phyloP scores from a whole-genome alignment of 2,113 vertebrate genomes.

The Platichthys flesus region DNA sequence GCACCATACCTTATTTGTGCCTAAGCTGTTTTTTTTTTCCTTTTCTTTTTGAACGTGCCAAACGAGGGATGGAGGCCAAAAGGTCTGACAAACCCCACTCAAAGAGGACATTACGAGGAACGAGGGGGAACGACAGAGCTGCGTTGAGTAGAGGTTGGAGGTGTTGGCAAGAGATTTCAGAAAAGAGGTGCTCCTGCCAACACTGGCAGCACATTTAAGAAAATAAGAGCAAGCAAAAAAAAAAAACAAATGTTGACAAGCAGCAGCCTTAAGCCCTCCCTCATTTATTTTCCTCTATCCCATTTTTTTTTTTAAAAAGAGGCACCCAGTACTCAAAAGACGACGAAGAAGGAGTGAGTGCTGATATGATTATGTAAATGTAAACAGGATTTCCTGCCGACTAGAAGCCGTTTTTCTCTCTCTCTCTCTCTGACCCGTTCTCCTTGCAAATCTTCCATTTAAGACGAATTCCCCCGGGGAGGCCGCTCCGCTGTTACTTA shows the following conservation, averaged over 20 bases:
- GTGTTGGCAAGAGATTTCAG: constrained; percentile 60
- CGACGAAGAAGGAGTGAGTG: constrained; percentile 71
- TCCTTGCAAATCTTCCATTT: constrained; percentile 84
- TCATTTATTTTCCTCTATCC: constrained; percentile 53
- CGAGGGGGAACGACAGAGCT: constrained; percentile 55
- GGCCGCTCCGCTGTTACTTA: constrained; percentile 80
- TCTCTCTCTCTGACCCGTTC: constrained; percentile 75
- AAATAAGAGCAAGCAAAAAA: constrained; percentile 53
- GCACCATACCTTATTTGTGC: constrained; percentile 76
- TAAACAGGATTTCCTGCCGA: constrained; percentile 84
- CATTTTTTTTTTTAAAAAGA: constrained; percentile 33
- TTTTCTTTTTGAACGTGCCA: constrained; percentile 29
- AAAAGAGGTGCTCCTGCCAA: constrained; percentile 53
- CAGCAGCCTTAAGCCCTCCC: constrained; percentile 63
- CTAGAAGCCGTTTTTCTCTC: constrained; percentile 75
- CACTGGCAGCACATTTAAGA: constrained; percentile 69
- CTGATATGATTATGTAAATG: constrained; percentile 85
- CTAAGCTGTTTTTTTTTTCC: constrained; percentile 31
- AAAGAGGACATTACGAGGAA: constrained; percentile 63
- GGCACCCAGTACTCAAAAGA: constrained; percentile 58
- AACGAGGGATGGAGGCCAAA: constrained; percentile 55
- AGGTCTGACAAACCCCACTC: constrained; percentile 59
- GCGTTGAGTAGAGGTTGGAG: constrained; percentile 50
- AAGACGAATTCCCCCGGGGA: constrained; percentile 81
- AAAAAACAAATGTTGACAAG: constrained; percentile 59